A percentile compares a stretch with the other conserved stretches of the same genome.
Evolutionary conservation across 2,888 invertebrate species (phyloP).

Genomic region (Cordilura impudica): DNA sequence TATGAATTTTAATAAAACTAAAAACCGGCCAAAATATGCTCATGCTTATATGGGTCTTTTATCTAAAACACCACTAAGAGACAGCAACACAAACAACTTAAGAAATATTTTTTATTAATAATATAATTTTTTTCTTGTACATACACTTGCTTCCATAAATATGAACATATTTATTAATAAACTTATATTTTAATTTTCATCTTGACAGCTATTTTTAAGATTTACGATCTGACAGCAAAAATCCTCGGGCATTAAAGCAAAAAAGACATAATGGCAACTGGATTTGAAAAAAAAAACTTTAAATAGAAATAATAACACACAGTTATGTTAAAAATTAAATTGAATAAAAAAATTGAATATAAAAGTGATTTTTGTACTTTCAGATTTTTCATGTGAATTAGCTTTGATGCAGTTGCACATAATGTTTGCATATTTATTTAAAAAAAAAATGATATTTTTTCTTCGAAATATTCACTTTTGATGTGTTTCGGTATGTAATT

Average conservation of each 20-base stretch:
- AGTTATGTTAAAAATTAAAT: neutral
- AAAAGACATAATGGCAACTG: conserved; percentile 23
- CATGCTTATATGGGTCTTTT: neutral
- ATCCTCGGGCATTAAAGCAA: conserved; percentile 46
- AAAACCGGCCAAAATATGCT: neutral
- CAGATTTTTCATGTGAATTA: neutral
- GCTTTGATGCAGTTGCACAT: neutral
- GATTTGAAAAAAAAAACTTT: conserved; percentile 25
- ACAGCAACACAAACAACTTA: too few species aligned
- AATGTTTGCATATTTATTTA: neutral
- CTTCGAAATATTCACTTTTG: conserved; percentile 19
- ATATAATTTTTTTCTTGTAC: neutral
- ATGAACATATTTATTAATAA: too few species aligned
- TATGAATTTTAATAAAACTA: neutral
- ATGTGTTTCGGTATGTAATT: conserved; percentile 45
- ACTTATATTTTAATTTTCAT: conserved; percentile 32
- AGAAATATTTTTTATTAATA: too few species aligned
- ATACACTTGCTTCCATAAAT: too few species aligned
- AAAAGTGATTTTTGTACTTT: neutral
- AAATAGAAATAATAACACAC: neutral
- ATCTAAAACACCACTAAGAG: neutral
- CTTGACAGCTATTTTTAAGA: conserved; percentile 51
- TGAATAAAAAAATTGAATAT: neutral
- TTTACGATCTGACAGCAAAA: conserved; percentile 51
- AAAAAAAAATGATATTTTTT: neutral